Percentiles rank a stretch among this genome's conserved stretches.
Conservation (phyloP, 2,888 invertebrate genomes). For the Andrena trimmerana region DNA sequence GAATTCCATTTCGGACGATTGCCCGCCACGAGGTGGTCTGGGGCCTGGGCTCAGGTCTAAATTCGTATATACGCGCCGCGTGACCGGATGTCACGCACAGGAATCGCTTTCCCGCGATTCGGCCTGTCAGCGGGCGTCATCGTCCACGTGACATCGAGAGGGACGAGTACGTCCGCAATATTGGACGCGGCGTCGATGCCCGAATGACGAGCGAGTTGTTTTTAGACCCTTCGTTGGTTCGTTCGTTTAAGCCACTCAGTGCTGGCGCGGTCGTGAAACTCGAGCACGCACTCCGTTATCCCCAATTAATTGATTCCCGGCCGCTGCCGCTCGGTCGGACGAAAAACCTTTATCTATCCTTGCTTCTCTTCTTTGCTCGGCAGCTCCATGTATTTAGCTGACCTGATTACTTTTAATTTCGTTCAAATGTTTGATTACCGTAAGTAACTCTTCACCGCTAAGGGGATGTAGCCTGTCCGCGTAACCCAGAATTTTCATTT, state of each 20-base stretch:
- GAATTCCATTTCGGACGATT: slow-evolving; percentile 68
- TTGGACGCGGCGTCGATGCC: slow-evolving; percentile 46
- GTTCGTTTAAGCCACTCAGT: slow-evolving; percentile 9
- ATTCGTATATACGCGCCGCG: slow-evolving; percentile 61
- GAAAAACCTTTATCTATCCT: slow-evolving; percentile 14
- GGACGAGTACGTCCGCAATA: slow-evolving; percentile 53
- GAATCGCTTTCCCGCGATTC: slow-evolving; percentile 69
- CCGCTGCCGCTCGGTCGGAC: background rate
- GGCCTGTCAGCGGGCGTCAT: slow-evolving; percentile 66
- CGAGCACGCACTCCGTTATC: slow-evolving; percentile 61
- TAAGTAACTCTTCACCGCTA: background rate
- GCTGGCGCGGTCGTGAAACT: slow-evolving; percentile 40
- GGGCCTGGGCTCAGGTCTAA: slow-evolving; percentile 48
- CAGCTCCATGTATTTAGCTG: background rate
- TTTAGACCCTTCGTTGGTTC: slow-evolving; percentile 4
- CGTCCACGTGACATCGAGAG: slow-evolving; percentile 67
- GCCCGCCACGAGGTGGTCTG: slow-evolving; percentile 23
- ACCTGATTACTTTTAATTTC: background rate
- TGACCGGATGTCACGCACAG: slow-evolving; percentile 72
- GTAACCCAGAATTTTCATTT: background rate
- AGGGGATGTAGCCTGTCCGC: background rate
- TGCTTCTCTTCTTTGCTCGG: background rate
- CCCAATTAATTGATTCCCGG: slow-evolving; percentile 50
- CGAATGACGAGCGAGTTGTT: slow-evolving; percentile 12
- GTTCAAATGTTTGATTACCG: background rate